A percentile compares a stretch with the other conserved stretches of the same genome.
Evolutionary conservation across 53 echinoderm and acorn worm species (phyloP).

Genomic region (Echinarachnius parma): DNA sequence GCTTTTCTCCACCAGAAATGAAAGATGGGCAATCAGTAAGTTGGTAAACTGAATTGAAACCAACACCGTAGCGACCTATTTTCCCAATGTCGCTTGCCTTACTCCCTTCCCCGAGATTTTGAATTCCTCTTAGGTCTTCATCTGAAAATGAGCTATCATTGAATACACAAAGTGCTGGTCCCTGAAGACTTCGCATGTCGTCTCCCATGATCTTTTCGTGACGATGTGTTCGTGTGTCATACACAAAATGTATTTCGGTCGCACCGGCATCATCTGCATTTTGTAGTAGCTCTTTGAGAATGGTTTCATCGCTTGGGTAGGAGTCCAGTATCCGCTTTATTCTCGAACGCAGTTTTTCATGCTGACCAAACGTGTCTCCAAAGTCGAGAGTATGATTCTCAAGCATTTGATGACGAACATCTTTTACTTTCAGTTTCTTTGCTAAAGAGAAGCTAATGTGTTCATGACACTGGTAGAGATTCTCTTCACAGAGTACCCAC

Average conservation of each 20-base stretch:
- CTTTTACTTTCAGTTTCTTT: slow-evolving; percentile 36
- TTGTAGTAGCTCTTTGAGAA: slow-evolving; percentile 59
- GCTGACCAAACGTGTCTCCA: slow-evolving; percentile 61
- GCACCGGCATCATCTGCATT: slow-evolving; percentile 56
- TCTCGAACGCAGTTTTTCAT: slow-evolving; percentile 59
- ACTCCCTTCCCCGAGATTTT: slow-evolving; percentile 75
- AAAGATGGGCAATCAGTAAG: slow-evolving; percentile 91
- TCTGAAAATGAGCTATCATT: slow-evolving; percentile 69
- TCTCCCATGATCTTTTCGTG: slow-evolving; percentile 19
- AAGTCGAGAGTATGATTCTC: slow-evolving; percentile 5
- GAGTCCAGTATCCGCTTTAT: slow-evolving; percentile 54
- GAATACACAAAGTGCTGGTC: slow-evolving; percentile 75
- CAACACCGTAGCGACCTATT: slow-evolving; percentile 86
- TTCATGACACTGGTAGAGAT: slow-evolving; percentile 31
- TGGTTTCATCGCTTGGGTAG: slow-evolving; percentile 56
- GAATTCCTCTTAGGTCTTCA: slow-evolving; percentile 77
- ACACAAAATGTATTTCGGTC: slow-evolving; percentile 39
- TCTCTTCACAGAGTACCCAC: slow-evolving; percentile 30
- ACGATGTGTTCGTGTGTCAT: slow-evolving; percentile 27
- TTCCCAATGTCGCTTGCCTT: slow-evolving; percentile 53
- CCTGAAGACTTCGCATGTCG: slow-evolving; percentile 43
- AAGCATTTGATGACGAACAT: slow-evolving; percentile 38
- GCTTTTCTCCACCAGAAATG: slow-evolving; percentile 43
- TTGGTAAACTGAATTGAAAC: slow-evolving; percentile 87
- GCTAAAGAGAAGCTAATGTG: slow-evolving; percentile 32